A percentile compares a stretch with the other conserved stretches of the same genome.
phyloP scores from a whole-genome alignment of 2,113 vertebrate genomes.

The Actenoides lindsayi region DNA sequence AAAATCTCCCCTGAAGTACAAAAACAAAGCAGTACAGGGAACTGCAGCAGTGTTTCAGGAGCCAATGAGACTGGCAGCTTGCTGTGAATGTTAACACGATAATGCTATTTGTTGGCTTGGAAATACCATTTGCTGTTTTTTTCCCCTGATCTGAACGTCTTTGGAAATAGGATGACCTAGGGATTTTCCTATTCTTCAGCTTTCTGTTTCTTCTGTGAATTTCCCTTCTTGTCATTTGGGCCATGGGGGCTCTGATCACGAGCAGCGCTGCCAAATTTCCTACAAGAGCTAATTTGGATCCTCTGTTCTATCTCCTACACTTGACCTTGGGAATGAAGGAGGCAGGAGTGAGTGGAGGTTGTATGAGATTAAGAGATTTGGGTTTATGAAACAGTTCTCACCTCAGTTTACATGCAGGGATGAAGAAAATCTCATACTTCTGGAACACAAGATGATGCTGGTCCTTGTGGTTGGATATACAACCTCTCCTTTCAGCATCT shows the following conservation, averaged over 20 bases:
- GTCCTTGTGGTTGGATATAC: not conserved
- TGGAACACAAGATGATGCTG: not conserved
- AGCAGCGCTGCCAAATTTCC: not conserved
- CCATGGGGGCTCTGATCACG: not conserved
- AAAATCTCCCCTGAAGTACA: not conserved
- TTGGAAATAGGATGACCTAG: not conserved
- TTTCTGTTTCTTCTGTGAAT: not conserved
- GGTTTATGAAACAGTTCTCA: not conserved
- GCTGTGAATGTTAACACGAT: not conserved
- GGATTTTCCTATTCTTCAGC: slow-evolving; percentile 16
- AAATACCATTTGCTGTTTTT: not conserved
- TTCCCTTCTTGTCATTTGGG: not conserved
- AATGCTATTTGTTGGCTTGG: not conserved
- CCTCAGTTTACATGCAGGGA: not conserved
- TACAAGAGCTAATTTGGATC: not conserved
- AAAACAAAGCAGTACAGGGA: not conserved
- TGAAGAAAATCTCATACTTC: not conserved
- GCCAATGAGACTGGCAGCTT: not conserved
- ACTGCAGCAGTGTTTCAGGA: not conserved
- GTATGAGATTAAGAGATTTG: not conserved
- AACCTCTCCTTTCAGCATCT: not conserved
- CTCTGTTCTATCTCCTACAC: not conserved
- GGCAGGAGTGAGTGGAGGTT: not conserved
- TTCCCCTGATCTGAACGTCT: not conserved
- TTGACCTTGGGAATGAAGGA: not conserved